Base-by-base conservation (phyloP, 2,797 vertebrate species). In the Chlorospingus flavigularis region DNA sequence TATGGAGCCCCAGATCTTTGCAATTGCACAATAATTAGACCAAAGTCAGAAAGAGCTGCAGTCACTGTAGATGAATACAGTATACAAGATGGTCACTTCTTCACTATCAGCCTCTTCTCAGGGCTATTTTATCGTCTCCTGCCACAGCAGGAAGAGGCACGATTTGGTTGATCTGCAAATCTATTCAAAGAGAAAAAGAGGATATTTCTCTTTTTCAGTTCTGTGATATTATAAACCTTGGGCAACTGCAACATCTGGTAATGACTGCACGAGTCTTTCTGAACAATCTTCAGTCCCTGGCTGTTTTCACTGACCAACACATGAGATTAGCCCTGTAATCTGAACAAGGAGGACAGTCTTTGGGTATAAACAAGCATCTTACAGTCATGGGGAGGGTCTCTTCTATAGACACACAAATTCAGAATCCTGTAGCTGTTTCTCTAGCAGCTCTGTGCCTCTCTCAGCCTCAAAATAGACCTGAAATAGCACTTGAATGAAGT, bases 181-280 rank as follows among this genome's bases (percentile, higher is more conserved):
- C 40, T 33, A 4, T 48, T 50, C 25, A 71, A 68, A 80, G 25
- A 62, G 57, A 76, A 72, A 53, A 68, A 57, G 18, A 66, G 15
- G 51, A 5, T 77, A 54, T 63, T 82, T 42, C 53, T 77, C 50
- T 53, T 31, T 53, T 53, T 30, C 50, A 53, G 17, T 23, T 35
- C 4, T 2, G 2, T 17, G 16, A 26, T 51, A 63, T 42, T 55
- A 31, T 7, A 86, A 35, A 25, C n/a, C 51, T 51, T 33, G 58
- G 51, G 62, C 42, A 55, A 86, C 26, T 35, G 50, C 33, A 80
- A 39, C 24, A 20, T 25, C 53, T 71, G 45, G 7, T n/a, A 58
- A 73, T 6, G 43, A 54, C 40, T 70, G 30, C 43, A 55, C 0
- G 0, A 77, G 33, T 61, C 7, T 15, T 37, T 82, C 40, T n/a